phyloP scores from a whole-genome alignment of 2,888 invertebrate genomes.

The Magallana nippona region DNA sequence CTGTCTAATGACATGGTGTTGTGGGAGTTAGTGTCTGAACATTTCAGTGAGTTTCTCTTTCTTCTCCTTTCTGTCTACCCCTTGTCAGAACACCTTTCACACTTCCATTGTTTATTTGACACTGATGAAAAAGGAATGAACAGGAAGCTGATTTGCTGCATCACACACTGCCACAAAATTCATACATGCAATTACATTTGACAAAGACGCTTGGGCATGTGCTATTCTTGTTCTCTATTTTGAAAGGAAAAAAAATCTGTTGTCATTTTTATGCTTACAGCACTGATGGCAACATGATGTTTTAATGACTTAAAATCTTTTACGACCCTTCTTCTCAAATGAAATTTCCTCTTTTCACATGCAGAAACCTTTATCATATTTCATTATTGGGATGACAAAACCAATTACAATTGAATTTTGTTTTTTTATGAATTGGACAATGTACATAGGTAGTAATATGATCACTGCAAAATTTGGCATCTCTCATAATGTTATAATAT shows the following conservation, averaged over 20 bases:
- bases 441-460: no score
- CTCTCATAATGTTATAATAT: no score
- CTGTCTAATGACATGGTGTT: not conserved
- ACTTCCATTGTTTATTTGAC: not conserved
- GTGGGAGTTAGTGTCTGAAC: not conserved
- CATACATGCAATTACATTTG: not conserved
- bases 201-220: not conserved
- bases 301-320: not conserved
- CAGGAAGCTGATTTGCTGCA: not conserved
- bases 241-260: not conserved
- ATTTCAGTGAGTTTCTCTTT: not conserved
- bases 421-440: no score
- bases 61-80: not conserved
- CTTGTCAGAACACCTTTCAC: not conserved
- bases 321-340: not conserved
- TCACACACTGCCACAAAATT: not conserved
- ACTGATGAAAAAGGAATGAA: slow-evolving; percentile 14
- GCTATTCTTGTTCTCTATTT: not conserved
- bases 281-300: not conserved
- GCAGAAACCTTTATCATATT: no score
- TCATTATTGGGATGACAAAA: no score
- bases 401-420: no score
- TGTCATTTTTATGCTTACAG: not conserved
- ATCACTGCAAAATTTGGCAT: no score
- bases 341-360: not conserved